Evolutionary conservation across 1,140 invertebrate genomes (phyloP).

Genomic region (Zaprionus capensis): DNA sequence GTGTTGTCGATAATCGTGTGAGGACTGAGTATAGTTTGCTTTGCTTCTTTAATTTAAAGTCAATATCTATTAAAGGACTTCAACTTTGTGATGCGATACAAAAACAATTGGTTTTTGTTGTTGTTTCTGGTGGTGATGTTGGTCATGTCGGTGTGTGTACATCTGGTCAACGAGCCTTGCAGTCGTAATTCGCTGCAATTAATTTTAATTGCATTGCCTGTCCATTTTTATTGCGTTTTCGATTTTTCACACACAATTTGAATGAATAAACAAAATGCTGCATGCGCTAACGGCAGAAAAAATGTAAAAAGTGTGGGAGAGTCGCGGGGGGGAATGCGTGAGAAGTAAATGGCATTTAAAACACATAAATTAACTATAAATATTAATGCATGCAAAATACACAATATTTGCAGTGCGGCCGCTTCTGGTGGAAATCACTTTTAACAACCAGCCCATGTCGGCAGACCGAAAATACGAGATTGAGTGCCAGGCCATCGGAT

Average conservation of each 20-base stretch:
- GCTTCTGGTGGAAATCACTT: constrained; percentile 90
- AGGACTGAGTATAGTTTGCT: not conserved
- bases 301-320: constrained; percentile 8
- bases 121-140: constrained; percentile 26
- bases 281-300: constrained; percentile 31
- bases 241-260: constrained; percentile 82
- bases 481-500: constrained; percentile 91
- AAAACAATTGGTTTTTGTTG: constrained; percentile 7
- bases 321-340: not conserved
- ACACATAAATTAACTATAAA: constrained; percentile 77
- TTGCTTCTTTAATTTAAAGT: not conserved
- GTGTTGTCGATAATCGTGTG: not conserved
- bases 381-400: constrained; percentile 61
- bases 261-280: constrained; percentile 76
- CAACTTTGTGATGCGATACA: not conserved
- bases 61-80: constrained; percentile 1
- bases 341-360: constrained; percentile 72
- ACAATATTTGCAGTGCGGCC: constrained; percentile 89
- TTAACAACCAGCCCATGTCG: constrained; percentile 91
- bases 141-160: constrained; percentile 22
- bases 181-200: constrained; percentile 77
- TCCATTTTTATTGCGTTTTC: constrained; percentile 72
- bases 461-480: constrained; percentile 91
- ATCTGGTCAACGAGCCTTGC: constrained; percentile 32
- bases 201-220: constrained; percentile 80